phyloP scores from a whole-genome alignment of 2,113 vertebrate species.

The Erpornis zantholeuca region DNA sequence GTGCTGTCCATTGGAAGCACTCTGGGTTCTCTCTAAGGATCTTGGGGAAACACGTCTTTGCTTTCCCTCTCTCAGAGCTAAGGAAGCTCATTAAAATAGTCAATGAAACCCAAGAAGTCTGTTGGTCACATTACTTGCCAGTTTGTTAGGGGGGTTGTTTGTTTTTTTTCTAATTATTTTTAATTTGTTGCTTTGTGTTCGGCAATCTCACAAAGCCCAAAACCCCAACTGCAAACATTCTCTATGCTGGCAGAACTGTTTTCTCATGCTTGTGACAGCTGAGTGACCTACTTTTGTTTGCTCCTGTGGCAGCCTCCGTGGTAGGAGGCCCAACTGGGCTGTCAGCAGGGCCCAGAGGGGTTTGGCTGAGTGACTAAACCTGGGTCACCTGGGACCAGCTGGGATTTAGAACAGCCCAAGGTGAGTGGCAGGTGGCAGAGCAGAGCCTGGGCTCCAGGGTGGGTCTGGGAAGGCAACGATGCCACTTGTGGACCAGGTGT shows the following conservation, averaged over 20 bases:
- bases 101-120: not conserved
- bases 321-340: not conserved
- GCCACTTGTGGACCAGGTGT: not conserved
- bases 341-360: not conserved
- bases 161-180: not conserved
- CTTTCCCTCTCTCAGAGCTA: not conserved
- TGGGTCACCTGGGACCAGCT: not conserved
- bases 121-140: not conserved
- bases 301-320: not conserved
- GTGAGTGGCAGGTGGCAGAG: not conserved
- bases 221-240: not conserved
- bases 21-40: not conserved
- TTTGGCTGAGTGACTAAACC: not conserved
- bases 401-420: not conserved
- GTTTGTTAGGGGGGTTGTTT: not conserved
- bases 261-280: not conserved
- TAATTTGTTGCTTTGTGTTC: not conserved
- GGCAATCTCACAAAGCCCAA: not conserved
- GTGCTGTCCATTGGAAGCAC: not conserved
- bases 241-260: not conserved
- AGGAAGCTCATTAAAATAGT: not conserved
- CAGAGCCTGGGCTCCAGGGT: not conserved
- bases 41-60: not conserved
- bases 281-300: slow-evolving; percentile 11
- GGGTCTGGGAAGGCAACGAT: not conserved